Percentiles rank a stretch among this genome's conserved stretches.
phyloP scores from a whole-genome alignment of 2,888 invertebrate genomes.

The Sphaerophoria rueppellii region DNA sequence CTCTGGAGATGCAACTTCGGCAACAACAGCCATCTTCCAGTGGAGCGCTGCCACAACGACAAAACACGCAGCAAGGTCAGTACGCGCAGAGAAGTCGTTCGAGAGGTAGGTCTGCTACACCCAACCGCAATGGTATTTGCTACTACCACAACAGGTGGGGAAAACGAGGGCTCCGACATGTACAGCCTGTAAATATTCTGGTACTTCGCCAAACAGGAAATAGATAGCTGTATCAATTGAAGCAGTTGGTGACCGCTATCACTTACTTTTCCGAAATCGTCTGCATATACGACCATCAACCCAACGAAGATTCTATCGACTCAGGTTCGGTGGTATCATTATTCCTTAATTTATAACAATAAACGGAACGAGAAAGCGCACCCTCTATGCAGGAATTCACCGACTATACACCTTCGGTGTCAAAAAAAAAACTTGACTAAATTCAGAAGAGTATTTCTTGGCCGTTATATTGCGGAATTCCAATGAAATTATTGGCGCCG shows the following conservation, averaged over 20 bases:
- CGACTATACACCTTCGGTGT: neutral
- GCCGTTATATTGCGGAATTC: too few species aligned
- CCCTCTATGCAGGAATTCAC: neutral
- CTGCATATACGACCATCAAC: too few species aligned
- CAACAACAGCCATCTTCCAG: too few species aligned
- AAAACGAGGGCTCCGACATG: neutral
- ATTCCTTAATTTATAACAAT: neutral
- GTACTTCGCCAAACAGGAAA: neutral
- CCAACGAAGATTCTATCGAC: too few species aligned
- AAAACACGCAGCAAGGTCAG: neutral
- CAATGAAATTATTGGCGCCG: too few species aligned
- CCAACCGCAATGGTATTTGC: neutral
- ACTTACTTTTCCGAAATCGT: too few species aligned
- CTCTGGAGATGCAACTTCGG: neutral
- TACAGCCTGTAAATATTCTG: neutral
- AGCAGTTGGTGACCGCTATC: neutral
- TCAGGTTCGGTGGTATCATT: too few species aligned
- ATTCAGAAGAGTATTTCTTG: neutral
- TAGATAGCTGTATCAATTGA: neutral
- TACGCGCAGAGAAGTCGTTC: neutral
- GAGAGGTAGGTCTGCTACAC: neutral
- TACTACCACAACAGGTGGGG: slow-evolving; percentile 1
- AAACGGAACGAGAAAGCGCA: neutral
- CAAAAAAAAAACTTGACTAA: neutral
- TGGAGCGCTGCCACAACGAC: too few species aligned